Conservation (phyloP, 2,113 vertebrate genomes). For the Pterocles gutturalis region DNA sequence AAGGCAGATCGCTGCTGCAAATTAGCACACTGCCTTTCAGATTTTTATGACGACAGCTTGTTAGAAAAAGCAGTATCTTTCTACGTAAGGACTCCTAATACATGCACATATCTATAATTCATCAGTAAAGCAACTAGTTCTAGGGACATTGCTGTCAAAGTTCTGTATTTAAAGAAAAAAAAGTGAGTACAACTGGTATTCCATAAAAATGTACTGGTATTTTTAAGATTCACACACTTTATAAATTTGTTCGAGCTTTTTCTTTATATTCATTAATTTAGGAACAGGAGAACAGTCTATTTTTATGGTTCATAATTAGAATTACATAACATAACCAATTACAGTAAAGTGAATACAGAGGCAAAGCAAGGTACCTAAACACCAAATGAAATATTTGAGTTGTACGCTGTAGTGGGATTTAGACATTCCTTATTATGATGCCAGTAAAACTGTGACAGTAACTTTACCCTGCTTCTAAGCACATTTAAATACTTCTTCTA, state of each 20-base stretch:
- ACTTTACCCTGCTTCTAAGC: neutral
- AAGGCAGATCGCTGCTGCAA: neutral
- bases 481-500: neutral
- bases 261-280: neutral
- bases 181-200: neutral
- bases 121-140: neutral
- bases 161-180: neutral
- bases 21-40: neutral
- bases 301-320: neutral
- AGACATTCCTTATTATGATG: neutral
- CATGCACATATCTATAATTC: accelerated
- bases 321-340: neutral
- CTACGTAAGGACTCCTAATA: neutral
- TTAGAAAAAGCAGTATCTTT: neutral
- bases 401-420: neutral
- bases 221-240: neutral
- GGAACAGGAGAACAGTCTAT: neutral
- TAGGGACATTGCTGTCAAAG: neutral
- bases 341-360: neutral
- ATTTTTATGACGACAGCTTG: neutral
- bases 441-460: neutral
- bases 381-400: neutral
- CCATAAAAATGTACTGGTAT: neutral
- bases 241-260: neutral
- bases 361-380: neutral